Percentiles rank a stretch among this genome's conserved stretches.
These are phyloP conservation scores for Aphidius gifuensis DNA, from an alignment of 1,140 invertebrate species.

Conservation along the genomic window DNA sequence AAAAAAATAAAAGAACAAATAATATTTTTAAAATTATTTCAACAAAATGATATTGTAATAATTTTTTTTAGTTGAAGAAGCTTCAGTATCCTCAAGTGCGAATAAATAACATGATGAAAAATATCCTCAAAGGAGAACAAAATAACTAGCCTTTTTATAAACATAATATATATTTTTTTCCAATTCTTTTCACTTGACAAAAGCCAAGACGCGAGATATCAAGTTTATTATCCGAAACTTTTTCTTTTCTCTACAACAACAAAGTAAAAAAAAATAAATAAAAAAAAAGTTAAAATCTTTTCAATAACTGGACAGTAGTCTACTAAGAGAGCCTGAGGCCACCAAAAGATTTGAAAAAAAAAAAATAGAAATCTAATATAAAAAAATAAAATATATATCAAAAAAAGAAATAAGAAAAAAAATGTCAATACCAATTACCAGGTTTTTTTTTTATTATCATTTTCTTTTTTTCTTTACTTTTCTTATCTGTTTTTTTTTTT, in stretches of 20 bases:
- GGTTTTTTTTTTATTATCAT: slow-evolving; percentile 15
- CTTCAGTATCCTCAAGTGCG: slow-evolving; percentile 7
- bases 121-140: slow-evolving; percentile 13
- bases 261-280: background rate
- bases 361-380: slow-evolving; percentile 3
- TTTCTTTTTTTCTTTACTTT: slow-evolving; percentile 15
- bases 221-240: slow-evolving; percentile 4
- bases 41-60: background rate
- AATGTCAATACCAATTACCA: slow-evolving; percentile 36
- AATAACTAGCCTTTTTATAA: slow-evolving; percentile 12
- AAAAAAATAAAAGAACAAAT: background rate
- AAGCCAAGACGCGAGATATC: slow-evolving; percentile 23
- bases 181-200: slow-evolving; percentile 14
- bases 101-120: slow-evolving; percentile 26
- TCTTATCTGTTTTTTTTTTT: slow-evolving; percentile 4
- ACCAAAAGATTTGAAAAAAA: slow-evolving; percentile 8
- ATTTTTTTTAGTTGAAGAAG: no score
- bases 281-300: slow-evolving; percentile 22
- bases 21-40: background rate
- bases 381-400: no score
- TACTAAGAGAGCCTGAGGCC: slow-evolving; percentile 13
- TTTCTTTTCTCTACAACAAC: background rate
- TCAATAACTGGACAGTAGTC: slow-evolving; percentile 17
- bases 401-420: slow-evolving; percentile 1
- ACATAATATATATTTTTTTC: background rate